phyloP scores from a whole-genome alignment of 1,140 invertebrate species.

The Periplaneta americana region DNA sequence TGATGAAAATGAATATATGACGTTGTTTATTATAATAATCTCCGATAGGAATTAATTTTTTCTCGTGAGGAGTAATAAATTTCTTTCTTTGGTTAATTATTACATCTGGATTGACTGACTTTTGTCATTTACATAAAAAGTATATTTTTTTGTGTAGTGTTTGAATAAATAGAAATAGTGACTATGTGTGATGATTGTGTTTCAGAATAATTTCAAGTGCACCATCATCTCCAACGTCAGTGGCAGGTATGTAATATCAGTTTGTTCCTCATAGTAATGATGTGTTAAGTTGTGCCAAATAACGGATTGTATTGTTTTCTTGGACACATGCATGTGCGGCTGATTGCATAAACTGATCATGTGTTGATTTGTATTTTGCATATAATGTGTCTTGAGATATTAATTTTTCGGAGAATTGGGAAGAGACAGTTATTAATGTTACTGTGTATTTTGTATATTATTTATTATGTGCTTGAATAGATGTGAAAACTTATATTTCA shows the following conservation, averaged over 20 bases:
- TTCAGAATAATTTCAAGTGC: conserved; percentile 16
- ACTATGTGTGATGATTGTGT: neutral
- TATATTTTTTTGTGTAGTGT: too few species aligned
- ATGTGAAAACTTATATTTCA: too few species aligned
- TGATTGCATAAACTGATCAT: neutral
- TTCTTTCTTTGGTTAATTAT: too few species aligned
- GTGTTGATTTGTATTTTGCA: neutral
- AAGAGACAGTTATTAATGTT: neutral
- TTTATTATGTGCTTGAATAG: too few species aligned
- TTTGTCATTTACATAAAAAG: too few species aligned
- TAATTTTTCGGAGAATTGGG: neutral
- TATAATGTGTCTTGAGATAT: neutral
- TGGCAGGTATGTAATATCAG: conserved; percentile 21
- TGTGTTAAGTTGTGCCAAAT: neutral
- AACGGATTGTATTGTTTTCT: neutral
- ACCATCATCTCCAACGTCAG: conserved; percentile 24
- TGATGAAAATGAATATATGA: too few species aligned
- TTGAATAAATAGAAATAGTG: neutral
- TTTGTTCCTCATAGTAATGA: neutral
- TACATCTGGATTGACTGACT: too few species aligned
- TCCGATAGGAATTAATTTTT: too few species aligned
- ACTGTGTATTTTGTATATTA: too few species aligned
- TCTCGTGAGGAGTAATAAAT: too few species aligned
- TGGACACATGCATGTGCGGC: neutral
- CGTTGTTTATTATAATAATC: too few species aligned